Conservation (phyloP, 2,797 vertebrate genomes). For the Antrozous pallidus region DNA sequence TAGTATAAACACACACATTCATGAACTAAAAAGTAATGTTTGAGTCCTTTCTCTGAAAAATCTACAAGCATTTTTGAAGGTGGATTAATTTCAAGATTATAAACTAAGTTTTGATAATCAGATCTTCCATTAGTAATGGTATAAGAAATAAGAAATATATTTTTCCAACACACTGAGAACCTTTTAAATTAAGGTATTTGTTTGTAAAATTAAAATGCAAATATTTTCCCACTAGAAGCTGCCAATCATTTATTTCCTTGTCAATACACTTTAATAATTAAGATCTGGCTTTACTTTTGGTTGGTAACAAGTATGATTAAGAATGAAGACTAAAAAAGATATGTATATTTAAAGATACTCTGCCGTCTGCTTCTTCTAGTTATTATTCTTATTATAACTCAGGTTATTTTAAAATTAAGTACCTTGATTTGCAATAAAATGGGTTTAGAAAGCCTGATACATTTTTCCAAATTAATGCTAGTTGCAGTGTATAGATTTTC, state of each 20-base stretch:
- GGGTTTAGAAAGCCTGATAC: background rate
- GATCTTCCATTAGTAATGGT: background rate
- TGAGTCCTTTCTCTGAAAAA: background rate
- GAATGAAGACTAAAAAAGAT: background rate
- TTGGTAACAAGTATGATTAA: background rate
- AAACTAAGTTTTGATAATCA: background rate
- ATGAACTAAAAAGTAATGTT: background rate
- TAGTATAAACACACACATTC: background rate
- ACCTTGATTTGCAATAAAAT: background rate
- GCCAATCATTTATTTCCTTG: background rate
- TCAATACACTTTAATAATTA: background rate
- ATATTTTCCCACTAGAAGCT: background rate
- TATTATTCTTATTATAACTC: background rate
- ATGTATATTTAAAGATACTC: background rate
- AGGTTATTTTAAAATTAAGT: background rate
- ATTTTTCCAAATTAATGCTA: background rate
- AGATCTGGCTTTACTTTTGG: background rate
- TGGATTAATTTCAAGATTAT: background rate
- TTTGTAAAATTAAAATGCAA: slow-evolving; percentile 41
- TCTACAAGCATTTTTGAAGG: background rate
- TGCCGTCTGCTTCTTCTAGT: background rate
- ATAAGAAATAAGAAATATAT: background rate
- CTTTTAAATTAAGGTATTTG: slow-evolving; percentile 29
- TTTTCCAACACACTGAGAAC: slow-evolving; percentile 17
- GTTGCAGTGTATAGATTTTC: background rate